These are phyloP conservation scores for Cassiopea xamachana DNA, from an alignment of 30 jellyfish, hydroid and myxozoan species.

Conservation along the genomic window DNA sequence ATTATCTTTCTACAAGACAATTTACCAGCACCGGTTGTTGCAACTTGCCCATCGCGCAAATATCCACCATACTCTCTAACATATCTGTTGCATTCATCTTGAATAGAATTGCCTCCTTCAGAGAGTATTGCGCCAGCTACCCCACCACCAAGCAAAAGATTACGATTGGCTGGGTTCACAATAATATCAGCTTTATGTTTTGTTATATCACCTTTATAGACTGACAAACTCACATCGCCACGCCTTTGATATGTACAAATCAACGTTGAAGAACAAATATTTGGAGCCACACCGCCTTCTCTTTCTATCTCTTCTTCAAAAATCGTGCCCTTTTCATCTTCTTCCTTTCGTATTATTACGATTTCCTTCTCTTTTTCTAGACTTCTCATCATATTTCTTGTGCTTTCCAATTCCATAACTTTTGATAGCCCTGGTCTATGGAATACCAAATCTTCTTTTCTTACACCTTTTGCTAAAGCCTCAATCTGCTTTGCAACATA, in stretches of 20 bases:
- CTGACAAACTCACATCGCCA: too few species aligned
- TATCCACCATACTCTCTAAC: conserved; percentile 5
- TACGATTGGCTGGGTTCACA: conserved; percentile 44
- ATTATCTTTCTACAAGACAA: conserved; percentile 9
- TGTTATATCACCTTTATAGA: conserved; percentile 53
- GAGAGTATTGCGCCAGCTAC: conserved; percentile 53
- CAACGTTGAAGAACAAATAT: neutral
- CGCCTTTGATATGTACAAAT: conserved; percentile 5
- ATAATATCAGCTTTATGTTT: conserved; percentile 33
- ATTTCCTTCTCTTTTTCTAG: conserved; percentile 24
- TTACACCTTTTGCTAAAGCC: neutral
- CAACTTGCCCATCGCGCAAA: conserved; percentile 22
- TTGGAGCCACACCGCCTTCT: neutral
- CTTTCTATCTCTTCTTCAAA: conserved; percentile 5
- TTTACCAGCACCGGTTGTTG: conserved; percentile 45
- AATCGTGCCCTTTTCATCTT: neutral
- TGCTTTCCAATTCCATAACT: neutral
- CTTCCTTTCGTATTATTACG: conserved; percentile 25
- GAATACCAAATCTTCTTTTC: neutral
- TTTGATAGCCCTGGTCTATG: conserved; percentile 51
- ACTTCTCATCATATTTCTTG: neutral
- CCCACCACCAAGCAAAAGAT: conserved; percentile 42
- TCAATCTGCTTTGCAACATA: neutral
- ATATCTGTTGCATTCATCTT: conserved; percentile 37
- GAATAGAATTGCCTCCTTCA: conserved; percentile 35